Conservation (phyloP, 2,113 vertebrate genomes). For the Cyprinus carpio region DNA sequence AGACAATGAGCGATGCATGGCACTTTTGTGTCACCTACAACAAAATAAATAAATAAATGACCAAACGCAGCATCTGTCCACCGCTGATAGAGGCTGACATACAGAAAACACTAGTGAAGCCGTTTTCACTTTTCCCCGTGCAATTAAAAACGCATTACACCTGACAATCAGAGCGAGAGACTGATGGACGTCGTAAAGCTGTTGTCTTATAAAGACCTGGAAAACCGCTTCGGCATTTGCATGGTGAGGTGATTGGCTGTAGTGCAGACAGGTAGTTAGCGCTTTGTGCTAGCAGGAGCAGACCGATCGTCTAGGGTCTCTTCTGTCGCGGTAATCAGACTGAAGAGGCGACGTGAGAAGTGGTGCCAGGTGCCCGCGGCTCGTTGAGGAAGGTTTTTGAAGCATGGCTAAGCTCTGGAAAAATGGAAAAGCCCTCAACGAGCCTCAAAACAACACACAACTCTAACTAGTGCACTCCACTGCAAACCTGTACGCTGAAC, state of each 20-base stretch:
- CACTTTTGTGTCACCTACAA: background rate
- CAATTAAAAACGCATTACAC: constrained; percentile 73
- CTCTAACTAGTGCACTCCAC: constrained; percentile 52
- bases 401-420: constrained; percentile 39
- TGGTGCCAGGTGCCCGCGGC: constrained; percentile 29
- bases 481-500: constrained; percentile 62
- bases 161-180: constrained; percentile 56
- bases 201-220: constrained; percentile 16
- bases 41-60: constrained; percentile 18
- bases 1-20: constrained; percentile 39
- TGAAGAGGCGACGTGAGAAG: constrained; percentile 39
- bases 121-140: constrained; percentile 56
- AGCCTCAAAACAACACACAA: too few relatives aligned
- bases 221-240: background rate
- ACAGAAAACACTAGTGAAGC: constrained; percentile 47
- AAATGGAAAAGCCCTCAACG: constrained; percentile 18
- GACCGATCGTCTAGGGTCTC: constrained; percentile 70
- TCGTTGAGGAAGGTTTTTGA: constrained; percentile 37
- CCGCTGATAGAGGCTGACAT: constrained; percentile 64
- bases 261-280: constrained; percentile 60
- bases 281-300: constrained; percentile 58
- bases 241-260: constrained; percentile 15
- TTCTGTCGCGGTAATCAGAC: constrained; percentile 63
- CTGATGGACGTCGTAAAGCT: constrained; percentile 60
- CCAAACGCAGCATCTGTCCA: constrained; percentile 57